A percentile compares a stretch with the other conserved stretches of the same genome.
These are phyloP conservation scores for Bathynomus jamesi DNA, from an alignment of 1,140 invertebrate species.

Conservation along the genomic window DNA sequence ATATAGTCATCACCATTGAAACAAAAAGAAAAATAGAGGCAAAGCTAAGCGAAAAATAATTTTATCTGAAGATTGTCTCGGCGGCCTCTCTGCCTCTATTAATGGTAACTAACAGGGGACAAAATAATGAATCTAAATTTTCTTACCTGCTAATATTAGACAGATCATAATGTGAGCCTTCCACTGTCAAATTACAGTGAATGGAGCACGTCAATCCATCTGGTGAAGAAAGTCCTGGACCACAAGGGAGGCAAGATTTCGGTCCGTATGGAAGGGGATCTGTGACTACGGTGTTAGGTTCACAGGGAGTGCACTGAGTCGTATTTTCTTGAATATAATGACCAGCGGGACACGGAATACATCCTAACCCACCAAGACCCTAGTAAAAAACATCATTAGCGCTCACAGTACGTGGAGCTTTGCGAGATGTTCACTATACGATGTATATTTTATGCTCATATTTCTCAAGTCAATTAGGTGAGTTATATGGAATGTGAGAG, in stretches of 20 bases:
- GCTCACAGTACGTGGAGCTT: too few species aligned
- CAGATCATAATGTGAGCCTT: constrained; percentile 47
- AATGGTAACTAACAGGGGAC: too few species aligned
- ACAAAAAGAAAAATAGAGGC: too few species aligned
- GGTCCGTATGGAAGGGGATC: constrained; percentile 45
- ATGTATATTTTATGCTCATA: too few species aligned
- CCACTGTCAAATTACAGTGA: constrained; percentile 42
- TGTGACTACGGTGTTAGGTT: constrained; percentile 47
- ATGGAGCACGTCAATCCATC: constrained; percentile 44
- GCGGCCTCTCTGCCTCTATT: too few species aligned
- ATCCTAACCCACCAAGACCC: constrained; percentile 40
- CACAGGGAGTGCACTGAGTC: constrained; percentile 46
- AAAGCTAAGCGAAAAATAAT: too few species aligned
- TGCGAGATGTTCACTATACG: too few species aligned
- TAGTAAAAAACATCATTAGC: constrained; percentile 6
- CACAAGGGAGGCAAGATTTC: constrained; percentile 50
- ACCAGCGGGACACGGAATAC: constrained; percentile 51
- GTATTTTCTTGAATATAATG: constrained; percentile 44
- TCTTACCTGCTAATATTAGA: constrained; percentile 44
- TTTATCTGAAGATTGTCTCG: too few species aligned
- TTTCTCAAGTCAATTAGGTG: too few species aligned
- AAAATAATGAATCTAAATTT: too few species aligned
- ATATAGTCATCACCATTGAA: too few species aligned
- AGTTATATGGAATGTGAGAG: too few species aligned
- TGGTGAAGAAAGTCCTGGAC: constrained; percentile 43